Conservation (phyloP, 2,888 invertebrate species). For the Torymus tubicola region DNA sequence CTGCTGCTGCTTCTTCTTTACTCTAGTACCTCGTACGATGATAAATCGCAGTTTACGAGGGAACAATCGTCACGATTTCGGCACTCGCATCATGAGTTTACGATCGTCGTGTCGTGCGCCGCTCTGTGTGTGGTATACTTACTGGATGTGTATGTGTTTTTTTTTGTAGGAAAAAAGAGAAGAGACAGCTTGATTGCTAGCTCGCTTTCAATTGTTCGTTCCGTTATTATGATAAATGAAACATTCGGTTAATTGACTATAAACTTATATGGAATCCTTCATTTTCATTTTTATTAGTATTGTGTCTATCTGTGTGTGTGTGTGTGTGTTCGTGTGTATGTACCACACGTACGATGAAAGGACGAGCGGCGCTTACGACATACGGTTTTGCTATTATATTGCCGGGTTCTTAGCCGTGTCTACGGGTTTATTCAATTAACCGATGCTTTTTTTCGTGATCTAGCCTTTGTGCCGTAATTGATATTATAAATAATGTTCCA, state of each 20-base stretch:
- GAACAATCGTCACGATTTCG: neutral
- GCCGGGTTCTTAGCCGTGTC: neutral
- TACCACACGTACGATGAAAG: neutral
- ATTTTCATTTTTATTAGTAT: neutral
- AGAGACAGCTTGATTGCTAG: neutral
- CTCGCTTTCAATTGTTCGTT: neutral
- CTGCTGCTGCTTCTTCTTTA: no score
- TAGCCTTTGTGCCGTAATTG: no score
- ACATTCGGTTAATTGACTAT: constrained; percentile 10
- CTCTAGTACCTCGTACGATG: no score
- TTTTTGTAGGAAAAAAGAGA: neutral
- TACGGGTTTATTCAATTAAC: neutral
- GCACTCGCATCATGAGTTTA: no score
- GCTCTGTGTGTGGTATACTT: no score
- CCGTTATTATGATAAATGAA: neutral
- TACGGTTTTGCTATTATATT: constrained; percentile 1
- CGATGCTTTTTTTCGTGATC: neutral
- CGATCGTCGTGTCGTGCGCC: no score
- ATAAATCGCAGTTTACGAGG: constrained; percentile 37
- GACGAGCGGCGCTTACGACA: neutral
- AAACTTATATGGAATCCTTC: constrained; percentile 7
- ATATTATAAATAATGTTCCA: no score
- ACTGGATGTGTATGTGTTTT: no score
- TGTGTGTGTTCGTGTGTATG: no score
- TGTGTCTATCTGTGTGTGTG: no score